Conservation (phyloP, 2,888 invertebrate species). For the Hypomecis punctinalis region DNA sequence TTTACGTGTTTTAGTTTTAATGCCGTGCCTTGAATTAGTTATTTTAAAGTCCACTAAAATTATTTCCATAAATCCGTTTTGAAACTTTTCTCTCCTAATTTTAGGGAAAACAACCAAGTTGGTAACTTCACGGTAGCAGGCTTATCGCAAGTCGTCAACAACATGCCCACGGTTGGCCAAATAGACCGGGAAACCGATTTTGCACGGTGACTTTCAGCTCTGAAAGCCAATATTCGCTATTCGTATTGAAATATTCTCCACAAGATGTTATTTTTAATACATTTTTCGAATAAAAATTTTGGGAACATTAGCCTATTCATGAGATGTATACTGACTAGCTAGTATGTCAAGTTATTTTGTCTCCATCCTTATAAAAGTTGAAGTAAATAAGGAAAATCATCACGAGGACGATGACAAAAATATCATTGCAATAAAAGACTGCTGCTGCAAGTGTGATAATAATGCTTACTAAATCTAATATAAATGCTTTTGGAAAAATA, state of each 20-base stretch:
- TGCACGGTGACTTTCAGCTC: constrained; percentile 51
- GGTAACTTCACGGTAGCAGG: neutral
- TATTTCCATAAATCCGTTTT: too few relatives aligned
- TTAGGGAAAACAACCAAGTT: too few relatives aligned
- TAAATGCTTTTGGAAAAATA: neutral
- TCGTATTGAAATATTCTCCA: neutral
- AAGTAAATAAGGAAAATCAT: too few relatives aligned
- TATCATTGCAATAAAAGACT: too few relatives aligned
- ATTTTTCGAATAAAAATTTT: neutral
- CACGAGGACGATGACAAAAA: too few relatives aligned
- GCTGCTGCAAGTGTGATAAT: too few relatives aligned
- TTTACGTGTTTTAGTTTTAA: too few relatives aligned
- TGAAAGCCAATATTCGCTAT: neutral
- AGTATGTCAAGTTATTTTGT: too few relatives aligned
- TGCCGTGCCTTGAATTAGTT: too few relatives aligned
- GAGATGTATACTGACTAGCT: neutral
- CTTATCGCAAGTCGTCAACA: constrained; percentile 41
- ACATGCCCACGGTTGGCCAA: constrained; percentile 49
- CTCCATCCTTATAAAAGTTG: too few relatives aligned
- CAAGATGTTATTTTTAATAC: neutral
- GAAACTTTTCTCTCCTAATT: too few relatives aligned
- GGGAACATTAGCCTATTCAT: neutral
- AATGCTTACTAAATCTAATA: neutral
- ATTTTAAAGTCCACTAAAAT: too few relatives aligned
- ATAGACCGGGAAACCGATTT: constrained; percentile 67